A percentile compares a stretch with the other conserved stretches of the same genome.
Conservation (phyloP, 2,888 invertebrate species). For the Zygothrica quintamaculata region DNA sequence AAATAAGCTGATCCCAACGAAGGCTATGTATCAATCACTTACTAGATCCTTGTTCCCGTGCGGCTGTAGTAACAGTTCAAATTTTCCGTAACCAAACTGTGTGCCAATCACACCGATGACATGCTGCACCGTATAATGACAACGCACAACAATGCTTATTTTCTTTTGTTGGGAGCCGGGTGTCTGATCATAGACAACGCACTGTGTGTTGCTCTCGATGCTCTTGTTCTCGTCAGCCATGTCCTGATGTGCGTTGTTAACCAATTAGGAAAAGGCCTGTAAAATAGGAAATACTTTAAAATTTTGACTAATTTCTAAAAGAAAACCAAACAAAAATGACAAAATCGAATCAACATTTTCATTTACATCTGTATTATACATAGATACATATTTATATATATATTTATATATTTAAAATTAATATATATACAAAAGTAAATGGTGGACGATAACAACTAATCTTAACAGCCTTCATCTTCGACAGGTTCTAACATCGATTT, state of each 20-base stretch:
- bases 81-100: conserved; percentile 82
- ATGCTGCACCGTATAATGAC: conserved; percentile 80
- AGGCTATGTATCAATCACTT: no score
- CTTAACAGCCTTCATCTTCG: no score
- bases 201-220: conserved; percentile 72
- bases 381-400: conserved; percentile 1
- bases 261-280: conserved; percentile 37
- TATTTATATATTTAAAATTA: conserved; percentile 20
- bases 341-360: background rate
- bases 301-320: conserved; percentile 32
- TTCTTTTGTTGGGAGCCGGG: conserved; percentile 83
- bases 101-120: conserved; percentile 81
- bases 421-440: conserved; percentile 27
- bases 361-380: background rate
- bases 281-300: conserved; percentile 1
- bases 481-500: no score
- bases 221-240: conserved; percentile 51
- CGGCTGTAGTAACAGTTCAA: conserved; percentile 83
- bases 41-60: conserved; percentile 76
- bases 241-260: conserved; percentile 17
- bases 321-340: conserved; percentile 18
- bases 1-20: no score
- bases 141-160: conserved; percentile 82
- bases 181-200: conserved; percentile 83
- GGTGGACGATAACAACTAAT: no score